A percentile compares a stretch with the other conserved stretches of the same genome.
Conservation (phyloP, 2,888 invertebrate species). For the Panopea generosa region DNA sequence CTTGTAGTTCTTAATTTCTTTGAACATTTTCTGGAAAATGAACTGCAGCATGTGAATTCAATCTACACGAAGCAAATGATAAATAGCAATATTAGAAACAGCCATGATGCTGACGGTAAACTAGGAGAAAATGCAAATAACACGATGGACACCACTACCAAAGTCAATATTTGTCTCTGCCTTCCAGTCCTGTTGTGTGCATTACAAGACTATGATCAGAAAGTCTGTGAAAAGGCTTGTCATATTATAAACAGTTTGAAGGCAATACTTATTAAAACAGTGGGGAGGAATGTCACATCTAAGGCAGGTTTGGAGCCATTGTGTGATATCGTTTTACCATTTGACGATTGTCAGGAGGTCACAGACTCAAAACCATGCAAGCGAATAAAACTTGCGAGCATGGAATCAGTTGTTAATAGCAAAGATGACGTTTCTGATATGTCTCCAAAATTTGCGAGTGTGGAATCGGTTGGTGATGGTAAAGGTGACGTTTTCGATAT, state of each 20-base stretch:
- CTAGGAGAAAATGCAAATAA: no score
- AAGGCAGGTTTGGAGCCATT: no score
- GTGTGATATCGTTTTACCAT: no score
- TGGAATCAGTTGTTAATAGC: no score
- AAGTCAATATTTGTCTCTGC: conserved; percentile 18
- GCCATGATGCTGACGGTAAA: background rate
- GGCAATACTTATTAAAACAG: background rate
- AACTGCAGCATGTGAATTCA: conserved; percentile 18
- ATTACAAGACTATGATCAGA: conserved; percentile 62
- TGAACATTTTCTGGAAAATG: conserved; percentile 39
- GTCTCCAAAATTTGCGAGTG: no score
- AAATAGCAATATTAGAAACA: background rate
- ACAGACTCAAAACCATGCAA: background rate
- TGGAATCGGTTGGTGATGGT: no score
- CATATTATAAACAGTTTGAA: conserved; percentile 21
- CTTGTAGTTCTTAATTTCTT: conserved; percentile 66
- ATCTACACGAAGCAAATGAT: conserved; percentile 19
- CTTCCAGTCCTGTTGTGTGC: conserved; percentile 34
- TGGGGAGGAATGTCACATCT: no score
- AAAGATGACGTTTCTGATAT: no score
- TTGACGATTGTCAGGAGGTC: no score
- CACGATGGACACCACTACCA: background rate
- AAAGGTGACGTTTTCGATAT: no score
- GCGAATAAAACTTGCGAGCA: background rate
- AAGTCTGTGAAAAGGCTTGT: conserved; percentile 51